Evolutionary conservation across 2,888 invertebrate species (phyloP), one percentile per base, ranked within the genome.

Genomic region (Tinea trinotella): DNA sequence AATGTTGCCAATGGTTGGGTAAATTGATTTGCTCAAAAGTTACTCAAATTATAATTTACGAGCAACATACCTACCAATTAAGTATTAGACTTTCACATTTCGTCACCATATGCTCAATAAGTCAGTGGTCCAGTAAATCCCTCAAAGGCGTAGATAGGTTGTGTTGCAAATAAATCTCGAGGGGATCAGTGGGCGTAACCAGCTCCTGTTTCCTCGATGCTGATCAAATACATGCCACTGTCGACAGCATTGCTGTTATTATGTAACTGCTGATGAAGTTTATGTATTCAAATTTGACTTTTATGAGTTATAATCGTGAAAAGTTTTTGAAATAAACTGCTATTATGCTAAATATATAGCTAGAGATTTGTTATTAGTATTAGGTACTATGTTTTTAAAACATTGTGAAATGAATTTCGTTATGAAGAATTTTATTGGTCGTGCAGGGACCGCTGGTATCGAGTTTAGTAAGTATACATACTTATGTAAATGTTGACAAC

Each of bases 201-300:
- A 22, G 50, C 50, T 24, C 50, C 50, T 18, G 50, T 50, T 50
- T 50, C 50, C 50, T 50, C n/a, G 50, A 50, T 50, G 50, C 50
- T 24, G 50, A 50, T 48, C 48, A 48, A 48, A 48, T 48, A 48
- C 17, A 50, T 50, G 50, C 50, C 50, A 50, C 50, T 50, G 50
- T 24, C 50, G 50, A 50, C 50, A 50, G 13, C 24, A 50, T 24
- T 50, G 24, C 50, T 50, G 48, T 19, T 18, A 48, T 48, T 18
- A 48, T 48, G 48, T 20, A 18, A 20, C 40, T 40, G 13, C 13
- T 40, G 5, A 40, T 40, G 13, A 40, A 40, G 40, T 40, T 40
- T 40, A 40, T 40, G 40, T 15, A 40, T 40, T 40, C 13, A 40
- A 40, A 40, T 40, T 40, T 12, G 12, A 40, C 15, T 40, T 40